Percentiles rank a stretch among this genome's conserved stretches.
Evolutionary conservation across 37 sponge, comb jelly and placozoan species (phyloP).

Genomic region (Halichondria panicea): DNA sequence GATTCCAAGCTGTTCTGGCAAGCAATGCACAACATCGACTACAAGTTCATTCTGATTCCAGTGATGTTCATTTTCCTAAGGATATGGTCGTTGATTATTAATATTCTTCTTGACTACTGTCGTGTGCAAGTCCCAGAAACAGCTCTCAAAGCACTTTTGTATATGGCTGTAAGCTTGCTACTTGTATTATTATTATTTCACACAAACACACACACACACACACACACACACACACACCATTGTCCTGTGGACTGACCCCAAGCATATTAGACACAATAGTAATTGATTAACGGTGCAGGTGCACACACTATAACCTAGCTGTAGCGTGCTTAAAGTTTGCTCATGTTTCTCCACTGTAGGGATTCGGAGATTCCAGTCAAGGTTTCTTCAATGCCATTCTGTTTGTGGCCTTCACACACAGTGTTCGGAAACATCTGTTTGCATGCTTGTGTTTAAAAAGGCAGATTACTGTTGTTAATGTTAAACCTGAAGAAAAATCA

Average conservation of each 20-base stretch:
- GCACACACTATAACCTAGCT: too few relatives aligned
- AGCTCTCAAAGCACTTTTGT: too few relatives aligned
- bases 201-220: neutral
- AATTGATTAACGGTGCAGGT: too few relatives aligned
- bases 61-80: constrained; percentile 63
- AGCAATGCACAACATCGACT: constrained; percentile 34
- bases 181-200: neutral
- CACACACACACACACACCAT: too few relatives aligned
- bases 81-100: constrained; percentile 48
- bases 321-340: neutral
- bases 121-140: too few relatives aligned
- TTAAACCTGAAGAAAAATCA: too few relatives aligned
- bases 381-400: constrained; percentile 29
- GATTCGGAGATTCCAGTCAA: constrained; percentile 45
- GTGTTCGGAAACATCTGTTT: constrained; percentile 7
- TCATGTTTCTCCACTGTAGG: neutral
- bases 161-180: too few relatives aligned
- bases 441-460: neutral
- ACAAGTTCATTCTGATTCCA: constrained; percentile 64
- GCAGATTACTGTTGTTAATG: too few relatives aligned
- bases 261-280: too few relatives aligned
- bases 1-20: neutral
- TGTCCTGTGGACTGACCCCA: too few relatives aligned
- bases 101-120: neutral
- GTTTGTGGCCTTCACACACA: constrained; percentile 18